Percentiles rank a stretch among this genome's conserved stretches.
Conservation (phyloP, 1,140 invertebrate species). For the Coenobita brevimanus region DNA sequence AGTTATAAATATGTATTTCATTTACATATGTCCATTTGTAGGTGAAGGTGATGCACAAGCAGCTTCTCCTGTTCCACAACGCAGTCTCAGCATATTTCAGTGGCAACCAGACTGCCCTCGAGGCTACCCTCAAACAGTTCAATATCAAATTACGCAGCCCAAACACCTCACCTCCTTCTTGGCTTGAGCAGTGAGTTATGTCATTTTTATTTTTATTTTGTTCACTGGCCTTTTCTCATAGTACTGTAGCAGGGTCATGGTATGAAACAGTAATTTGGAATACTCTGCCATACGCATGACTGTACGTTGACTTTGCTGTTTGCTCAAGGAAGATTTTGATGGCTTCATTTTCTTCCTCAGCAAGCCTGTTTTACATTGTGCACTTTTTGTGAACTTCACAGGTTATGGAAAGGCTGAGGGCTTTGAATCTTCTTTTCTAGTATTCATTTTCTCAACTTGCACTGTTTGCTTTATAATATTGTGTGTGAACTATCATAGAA, state of each 20-base stretch:
- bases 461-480: not conserved
- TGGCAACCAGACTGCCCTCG: constrained; percentile 92
- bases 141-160: constrained; percentile 90
- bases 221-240: constrained; percentile 12
- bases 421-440: too few species aligned
- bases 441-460: not conserved
- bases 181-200: constrained; percentile 81
- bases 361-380: too few species aligned
- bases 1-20: too few species aligned
- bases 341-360: too few species aligned
- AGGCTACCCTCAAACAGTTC: constrained; percentile 96
- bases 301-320: too few species aligned
- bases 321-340: too few species aligned
- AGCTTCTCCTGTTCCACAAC: constrained; percentile 95
- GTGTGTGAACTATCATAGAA: too few species aligned
- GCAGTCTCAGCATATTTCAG: constrained; percentile 97
- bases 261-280: not conserved
- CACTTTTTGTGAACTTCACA: too few species aligned
- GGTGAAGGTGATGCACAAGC: constrained; percentile 96
- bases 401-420: too few species aligned
- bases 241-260: not conserved
- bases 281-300: too few species aligned
- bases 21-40: not conserved
- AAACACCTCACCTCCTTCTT: constrained; percentile 82
- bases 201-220: not conserved